These are phyloP conservation scores for Crotalus viridis DNA, from an alignment of 2,113 vertebrate species.

Conservation along the genomic window DNA sequence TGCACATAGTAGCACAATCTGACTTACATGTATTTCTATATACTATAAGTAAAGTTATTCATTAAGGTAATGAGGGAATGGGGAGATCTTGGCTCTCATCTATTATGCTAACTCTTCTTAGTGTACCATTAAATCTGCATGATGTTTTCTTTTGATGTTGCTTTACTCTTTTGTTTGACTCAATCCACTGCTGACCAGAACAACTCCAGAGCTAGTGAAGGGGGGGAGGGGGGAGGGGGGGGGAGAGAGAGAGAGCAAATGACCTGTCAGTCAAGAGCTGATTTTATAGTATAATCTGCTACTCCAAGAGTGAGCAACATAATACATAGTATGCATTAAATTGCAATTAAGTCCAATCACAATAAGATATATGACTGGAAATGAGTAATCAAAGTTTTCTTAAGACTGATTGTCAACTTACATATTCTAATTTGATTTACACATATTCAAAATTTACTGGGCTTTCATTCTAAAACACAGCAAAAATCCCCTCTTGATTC, in stretches of 20 bases:
- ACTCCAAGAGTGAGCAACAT: conserved; percentile 48
- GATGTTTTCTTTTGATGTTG: conserved; percentile 64
- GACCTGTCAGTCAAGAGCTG: conserved; percentile 63
- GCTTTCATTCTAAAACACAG: not conserved
- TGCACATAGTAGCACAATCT: conserved; percentile 42
- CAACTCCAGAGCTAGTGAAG: conserved; percentile 45
- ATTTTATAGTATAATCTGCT: conserved; percentile 58
- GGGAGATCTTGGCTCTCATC: conserved; percentile 60
- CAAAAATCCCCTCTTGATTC: not conserved
- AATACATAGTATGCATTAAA: conserved; percentile 7
- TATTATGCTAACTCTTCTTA: conserved; percentile 71
- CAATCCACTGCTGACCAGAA: conserved; percentile 67
- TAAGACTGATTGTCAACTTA: not conserved
- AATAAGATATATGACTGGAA: not conserved
- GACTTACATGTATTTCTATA: conserved; percentile 27
- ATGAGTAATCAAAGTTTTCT: not conserved
- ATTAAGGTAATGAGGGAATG: conserved; percentile 23
- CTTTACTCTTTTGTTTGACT: conserved; percentile 67
- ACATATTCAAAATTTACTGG: not conserved
- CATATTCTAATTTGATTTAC: not conserved
- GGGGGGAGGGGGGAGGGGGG: conserved; percentile 16
- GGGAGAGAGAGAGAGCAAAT: conserved; percentile 18
- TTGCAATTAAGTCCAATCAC: not conserved
- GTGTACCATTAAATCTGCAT: conserved; percentile 66
- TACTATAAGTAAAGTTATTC: conserved; percentile 54